phyloP scores from a whole-genome alignment of 2,113 vertebrate species.

The Platichthys stellatus region DNA sequence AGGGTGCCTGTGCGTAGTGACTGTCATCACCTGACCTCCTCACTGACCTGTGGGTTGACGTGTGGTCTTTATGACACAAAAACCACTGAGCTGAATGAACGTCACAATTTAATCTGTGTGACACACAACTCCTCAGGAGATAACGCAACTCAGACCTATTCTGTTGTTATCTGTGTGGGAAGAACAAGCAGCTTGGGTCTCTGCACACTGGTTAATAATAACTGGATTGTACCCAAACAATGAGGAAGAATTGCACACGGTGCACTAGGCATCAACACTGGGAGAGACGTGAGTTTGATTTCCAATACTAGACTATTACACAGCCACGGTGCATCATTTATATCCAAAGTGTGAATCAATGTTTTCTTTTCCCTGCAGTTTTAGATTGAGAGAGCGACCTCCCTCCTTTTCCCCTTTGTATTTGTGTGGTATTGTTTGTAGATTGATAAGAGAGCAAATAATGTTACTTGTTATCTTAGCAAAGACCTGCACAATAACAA shows the following conservation, averaged over 20 bases:
- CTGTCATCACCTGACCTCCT: constrained; percentile 11
- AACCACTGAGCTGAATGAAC: constrained; percentile 1
- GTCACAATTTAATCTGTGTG: constrained; percentile 12
- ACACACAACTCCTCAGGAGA: constrained; percentile 18
- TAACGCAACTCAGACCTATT: constrained; percentile 1
- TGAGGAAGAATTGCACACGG: constrained; percentile 2
- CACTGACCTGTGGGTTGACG: constrained; percentile 9
- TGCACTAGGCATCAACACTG: background rate
- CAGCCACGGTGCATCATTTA: background rate
- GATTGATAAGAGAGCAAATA: no score
- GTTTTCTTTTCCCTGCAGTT: background rate
- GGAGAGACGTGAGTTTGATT: background rate
- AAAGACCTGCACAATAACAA: no score
- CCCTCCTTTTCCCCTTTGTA: no score
- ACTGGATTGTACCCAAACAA: constrained; percentile 3
- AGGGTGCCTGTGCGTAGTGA: background rate
- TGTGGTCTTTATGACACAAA: background rate
- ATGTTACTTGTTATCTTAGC: no score
- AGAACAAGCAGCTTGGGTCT: constrained; percentile 8
- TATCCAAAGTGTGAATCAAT: background rate
- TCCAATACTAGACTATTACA: background rate
- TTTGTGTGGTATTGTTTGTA: no score
- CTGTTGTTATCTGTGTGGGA: constrained; percentile 45
- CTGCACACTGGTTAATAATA: constrained; percentile 27
- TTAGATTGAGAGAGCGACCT: background rate